Evolutionary conservation across 2,113 vertebrate species (phyloP).

Genomic region (Arvicanthis niloticus): DNA sequence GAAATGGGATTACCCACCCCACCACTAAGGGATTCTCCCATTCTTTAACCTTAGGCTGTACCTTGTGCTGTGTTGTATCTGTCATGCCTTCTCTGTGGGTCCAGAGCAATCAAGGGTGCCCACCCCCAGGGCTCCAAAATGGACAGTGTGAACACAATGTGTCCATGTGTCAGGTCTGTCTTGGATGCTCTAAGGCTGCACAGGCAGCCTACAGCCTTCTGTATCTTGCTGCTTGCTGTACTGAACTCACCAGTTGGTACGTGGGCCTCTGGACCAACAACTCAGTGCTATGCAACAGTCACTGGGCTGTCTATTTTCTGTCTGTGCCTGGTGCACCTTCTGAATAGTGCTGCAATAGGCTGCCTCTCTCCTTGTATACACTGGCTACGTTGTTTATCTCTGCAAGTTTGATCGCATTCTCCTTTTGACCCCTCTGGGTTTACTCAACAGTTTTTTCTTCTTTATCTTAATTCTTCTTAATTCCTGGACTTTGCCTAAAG

Average conservation of each 20-base stretch:
- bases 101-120: background rate
- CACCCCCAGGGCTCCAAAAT: no score
- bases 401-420: background rate
- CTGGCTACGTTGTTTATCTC: background rate
- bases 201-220: background rate
- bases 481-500: background rate
- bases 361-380: background rate
- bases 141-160: background rate
- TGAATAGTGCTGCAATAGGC: background rate
- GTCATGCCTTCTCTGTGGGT: background rate
- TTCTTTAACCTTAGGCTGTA: background rate
- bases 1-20: background rate
- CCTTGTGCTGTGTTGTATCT: no score
- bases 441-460: background rate
- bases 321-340: background rate
- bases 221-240: background rate
- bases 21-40: background rate
- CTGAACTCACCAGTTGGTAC: background rate
- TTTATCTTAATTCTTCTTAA: background rate
- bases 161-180: background rate
- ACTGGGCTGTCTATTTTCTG: background rate
- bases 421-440: background rate
- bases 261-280: background rate
- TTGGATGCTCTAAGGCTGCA: background rate
- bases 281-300: background rate